phyloP scores from a whole-genome alignment of 2,888 invertebrate species.

The Eilema depressum region DNA sequence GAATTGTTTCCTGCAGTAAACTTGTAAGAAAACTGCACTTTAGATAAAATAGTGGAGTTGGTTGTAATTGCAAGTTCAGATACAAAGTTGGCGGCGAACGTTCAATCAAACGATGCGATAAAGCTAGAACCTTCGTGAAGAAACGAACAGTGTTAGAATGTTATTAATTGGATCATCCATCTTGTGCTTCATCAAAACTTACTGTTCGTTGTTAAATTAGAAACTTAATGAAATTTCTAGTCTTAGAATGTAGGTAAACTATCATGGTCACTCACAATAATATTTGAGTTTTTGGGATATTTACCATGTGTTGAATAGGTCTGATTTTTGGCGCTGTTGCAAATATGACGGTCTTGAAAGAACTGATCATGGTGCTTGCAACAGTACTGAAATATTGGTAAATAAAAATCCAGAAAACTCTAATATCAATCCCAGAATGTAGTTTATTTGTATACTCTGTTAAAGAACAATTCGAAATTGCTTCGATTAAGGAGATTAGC shows the following conservation, averaged over 20 bases:
- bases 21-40: constrained; percentile 61
- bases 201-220: neutral
- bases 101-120: constrained; percentile 39
- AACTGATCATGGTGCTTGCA: too few relatives aligned
- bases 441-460: too few relatives aligned
- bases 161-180: constrained; percentile 5
- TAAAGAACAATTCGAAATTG: too few relatives aligned
- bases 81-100: constrained; percentile 45
- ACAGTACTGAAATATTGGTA: too few relatives aligned
- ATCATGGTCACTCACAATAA: too few relatives aligned
- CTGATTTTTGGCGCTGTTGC: neutral
- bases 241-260: neutral
- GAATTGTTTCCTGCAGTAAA: constrained; percentile 62
- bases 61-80: constrained; percentile 54
- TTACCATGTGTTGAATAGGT: neutral
- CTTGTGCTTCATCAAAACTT: constrained; percentile 3
- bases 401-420: too few relatives aligned
- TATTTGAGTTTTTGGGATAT: too few relatives aligned
- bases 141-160: constrained; percentile 9
- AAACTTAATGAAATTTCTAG: neutral
- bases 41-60: constrained; percentile 55
- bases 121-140: constrained; percentile 12
- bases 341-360: too few relatives aligned
- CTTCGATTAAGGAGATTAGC: too few relatives aligned
- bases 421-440: too few relatives aligned